Conservation (phyloP, 53 echinoderm and acorn worm genomes). For the Echinarachnius parma region DNA sequence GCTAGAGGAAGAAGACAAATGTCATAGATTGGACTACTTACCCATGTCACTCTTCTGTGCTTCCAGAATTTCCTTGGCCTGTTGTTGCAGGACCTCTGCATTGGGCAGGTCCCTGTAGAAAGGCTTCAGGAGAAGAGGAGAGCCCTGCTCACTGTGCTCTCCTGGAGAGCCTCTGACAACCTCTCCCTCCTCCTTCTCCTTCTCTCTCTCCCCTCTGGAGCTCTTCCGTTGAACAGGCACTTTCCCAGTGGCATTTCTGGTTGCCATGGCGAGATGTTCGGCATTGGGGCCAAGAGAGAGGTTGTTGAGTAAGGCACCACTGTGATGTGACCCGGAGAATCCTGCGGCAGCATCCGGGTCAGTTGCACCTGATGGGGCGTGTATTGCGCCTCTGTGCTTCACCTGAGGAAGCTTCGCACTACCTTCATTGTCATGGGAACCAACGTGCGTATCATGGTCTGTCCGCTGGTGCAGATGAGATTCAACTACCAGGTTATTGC, state of each 20-base stretch:
- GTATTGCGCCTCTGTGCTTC: no score
- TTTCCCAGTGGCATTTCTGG: conserved; percentile 3
- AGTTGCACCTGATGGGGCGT: no score
- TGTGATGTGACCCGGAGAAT: no score
- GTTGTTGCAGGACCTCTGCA: conserved; percentile 72
- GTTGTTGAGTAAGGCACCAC: conserved; percentile 6
- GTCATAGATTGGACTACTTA: not conserved
- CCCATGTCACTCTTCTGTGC: conserved; percentile 71
- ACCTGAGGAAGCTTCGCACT: no score
- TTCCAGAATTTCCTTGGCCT: conserved; percentile 84
- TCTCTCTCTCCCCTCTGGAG: not conserved
- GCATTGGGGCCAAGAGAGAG: conserved; percentile 7
- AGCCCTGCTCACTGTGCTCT: not conserved
- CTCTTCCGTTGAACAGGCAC: not conserved
- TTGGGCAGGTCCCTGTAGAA: conserved; percentile 67
- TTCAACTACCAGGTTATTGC: no score
- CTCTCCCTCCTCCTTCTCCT: conserved; percentile 1
- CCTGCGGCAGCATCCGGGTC: no score
- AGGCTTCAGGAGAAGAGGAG: conserved; percentile 33
- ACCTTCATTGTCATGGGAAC: not conserved
- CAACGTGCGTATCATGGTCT: conserved; percentile 33
- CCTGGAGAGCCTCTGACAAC: not conserved
- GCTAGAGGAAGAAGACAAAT: not conserved
- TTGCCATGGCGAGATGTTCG: not conserved
- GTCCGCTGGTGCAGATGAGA: conserved; percentile 33